Conservation (phyloP, 2,888 invertebrate genomes). For the Apotomis capreana region DNA sequence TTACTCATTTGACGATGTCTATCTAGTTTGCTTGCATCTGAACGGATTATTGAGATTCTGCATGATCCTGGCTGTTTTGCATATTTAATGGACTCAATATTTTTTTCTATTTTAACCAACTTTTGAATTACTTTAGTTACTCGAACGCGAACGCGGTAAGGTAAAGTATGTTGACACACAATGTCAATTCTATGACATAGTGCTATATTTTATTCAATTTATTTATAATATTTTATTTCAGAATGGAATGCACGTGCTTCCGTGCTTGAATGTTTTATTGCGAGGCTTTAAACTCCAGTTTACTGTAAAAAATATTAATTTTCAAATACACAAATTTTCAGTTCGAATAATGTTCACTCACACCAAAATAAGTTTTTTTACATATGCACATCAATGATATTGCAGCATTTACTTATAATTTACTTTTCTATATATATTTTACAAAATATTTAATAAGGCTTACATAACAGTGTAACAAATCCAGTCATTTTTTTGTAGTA, state of each 20-base stretch:
- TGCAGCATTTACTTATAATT: slow-evolving; percentile 34
- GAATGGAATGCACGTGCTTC: slow-evolving; percentile 63
- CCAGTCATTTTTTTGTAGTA: slow-evolving; percentile 32
- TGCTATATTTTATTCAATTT: slow-evolving; percentile 33
- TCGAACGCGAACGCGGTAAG: slow-evolving; percentile 29
- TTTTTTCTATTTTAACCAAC: slow-evolving; percentile 34
- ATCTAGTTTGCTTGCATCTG: slow-evolving; percentile 68
- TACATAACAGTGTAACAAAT: slow-evolving; percentile 24
- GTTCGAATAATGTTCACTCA: slow-evolving; percentile 52
- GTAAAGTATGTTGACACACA: slow-evolving; percentile 33
- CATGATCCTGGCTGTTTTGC: slow-evolving; percentile 61
- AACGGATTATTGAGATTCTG: slow-evolving; percentile 56
- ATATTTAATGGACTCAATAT: slow-evolving; percentile 32
- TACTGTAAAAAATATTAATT: slow-evolving; percentile 51
- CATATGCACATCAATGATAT: slow-evolving; percentile 37
- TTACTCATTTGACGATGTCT: slow-evolving; percentile 51
- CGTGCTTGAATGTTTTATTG: slow-evolving; percentile 56
- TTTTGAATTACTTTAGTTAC: slow-evolving; percentile 35
- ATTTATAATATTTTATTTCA: slow-evolving; percentile 34
- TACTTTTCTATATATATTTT: slow-evolving; percentile 25
- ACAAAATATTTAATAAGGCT: slow-evolving; percentile 31
- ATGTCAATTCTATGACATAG: slow-evolving; percentile 27
- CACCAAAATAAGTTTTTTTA: slow-evolving; percentile 44
- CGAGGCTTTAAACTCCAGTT: slow-evolving; percentile 57
- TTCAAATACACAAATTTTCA: slow-evolving; percentile 30